phyloP scores from a whole-genome alignment of 2,113 vertebrate genomes.

The Paedocypris sp. region DNA sequence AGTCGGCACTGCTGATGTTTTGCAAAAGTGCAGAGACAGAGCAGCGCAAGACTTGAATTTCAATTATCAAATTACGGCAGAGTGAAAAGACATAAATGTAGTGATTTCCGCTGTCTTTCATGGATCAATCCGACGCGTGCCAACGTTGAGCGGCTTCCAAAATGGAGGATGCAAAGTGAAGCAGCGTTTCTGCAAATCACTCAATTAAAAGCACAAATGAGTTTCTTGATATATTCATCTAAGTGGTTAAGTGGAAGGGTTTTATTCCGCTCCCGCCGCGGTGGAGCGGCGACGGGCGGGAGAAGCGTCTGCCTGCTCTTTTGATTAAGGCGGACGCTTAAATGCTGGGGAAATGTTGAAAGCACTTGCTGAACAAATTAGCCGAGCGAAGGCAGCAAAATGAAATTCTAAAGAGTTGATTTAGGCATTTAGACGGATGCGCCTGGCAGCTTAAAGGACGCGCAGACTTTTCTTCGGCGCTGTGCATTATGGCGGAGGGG shows the following conservation, averaged over 20 bases:
- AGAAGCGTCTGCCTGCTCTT: slow-evolving; percentile 62
- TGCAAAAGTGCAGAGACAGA: slow-evolving; percentile 92
- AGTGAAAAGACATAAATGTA: slow-evolving; percentile 99
- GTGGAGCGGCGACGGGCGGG: slow-evolving; percentile 74
- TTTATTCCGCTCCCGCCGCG: slow-evolving; percentile 81
- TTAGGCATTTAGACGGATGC: slow-evolving; percentile 64
- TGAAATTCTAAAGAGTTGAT: slow-evolving; percentile 67
- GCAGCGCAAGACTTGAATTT: slow-evolving; percentile 99
- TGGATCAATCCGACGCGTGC: slow-evolving; percentile 95
- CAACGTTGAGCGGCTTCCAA: slow-evolving; percentile 92
- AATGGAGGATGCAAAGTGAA: slow-evolving; percentile 95
- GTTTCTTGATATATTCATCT: slow-evolving; percentile 99
- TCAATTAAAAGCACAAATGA: slow-evolving; percentile 99
- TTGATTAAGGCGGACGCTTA: slow-evolving; percentile 65
- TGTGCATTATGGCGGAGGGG: slow-evolving; percentile 56
- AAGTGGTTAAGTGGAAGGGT: slow-evolving; percentile 99
- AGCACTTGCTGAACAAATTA: slow-evolving; percentile 71
- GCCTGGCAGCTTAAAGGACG: slow-evolving; percentile 60
- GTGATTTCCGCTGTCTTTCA: slow-evolving; percentile 91
- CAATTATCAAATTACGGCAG: slow-evolving; percentile 99
- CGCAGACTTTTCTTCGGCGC: slow-evolving; percentile 55
- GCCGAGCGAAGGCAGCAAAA: slow-evolving; percentile 64
- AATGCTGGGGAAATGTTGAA: slow-evolving; percentile 63
- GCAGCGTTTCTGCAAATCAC: slow-evolving; percentile 94
- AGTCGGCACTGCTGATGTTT: slow-evolving; percentile 73